Conservation (phyloP, 2,888 invertebrate genomes). For the Eupithecia tripunctaria region DNA sequence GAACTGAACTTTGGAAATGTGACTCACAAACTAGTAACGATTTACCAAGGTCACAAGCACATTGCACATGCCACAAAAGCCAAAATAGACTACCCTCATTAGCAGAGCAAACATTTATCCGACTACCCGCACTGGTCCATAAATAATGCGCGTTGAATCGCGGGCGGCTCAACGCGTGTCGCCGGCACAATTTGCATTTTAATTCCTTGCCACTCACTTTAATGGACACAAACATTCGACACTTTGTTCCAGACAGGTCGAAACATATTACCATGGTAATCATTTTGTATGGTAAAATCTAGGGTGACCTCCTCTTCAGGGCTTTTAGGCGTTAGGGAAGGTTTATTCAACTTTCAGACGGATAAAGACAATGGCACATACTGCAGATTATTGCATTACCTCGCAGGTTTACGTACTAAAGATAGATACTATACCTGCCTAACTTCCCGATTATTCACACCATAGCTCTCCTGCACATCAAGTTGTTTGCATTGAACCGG, state of each 20-base stretch:
- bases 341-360: neutral
- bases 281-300: conserved; percentile 2
- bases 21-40: neutral
- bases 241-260: conserved; percentile 11
- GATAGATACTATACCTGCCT: neutral
- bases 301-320: neutral
- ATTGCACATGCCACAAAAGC: neutral
- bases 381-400: neutral
- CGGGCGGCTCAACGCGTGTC: conserved; percentile 33
- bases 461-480: neutral
- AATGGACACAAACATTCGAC: conserved; percentile 47
- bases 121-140: conserved; percentile 33
- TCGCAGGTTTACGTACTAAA: neutral
- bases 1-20: neutral
- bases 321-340: neutral
- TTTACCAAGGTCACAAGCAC: neutral
- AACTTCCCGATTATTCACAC: neutral
- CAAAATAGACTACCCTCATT: neutral
- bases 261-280: conserved; percentile 8
- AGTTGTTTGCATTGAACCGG: neutral
- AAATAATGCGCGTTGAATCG: conserved; percentile 31
- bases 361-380: neutral
- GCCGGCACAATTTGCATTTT: conserved; percentile 55
- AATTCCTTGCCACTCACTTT: conserved; percentile 50
- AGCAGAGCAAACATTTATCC: conserved; percentile 14